phyloP scores from a whole-genome alignment of 2,113 vertebrate genomes.

The Alligator mississippiensis region DNA sequence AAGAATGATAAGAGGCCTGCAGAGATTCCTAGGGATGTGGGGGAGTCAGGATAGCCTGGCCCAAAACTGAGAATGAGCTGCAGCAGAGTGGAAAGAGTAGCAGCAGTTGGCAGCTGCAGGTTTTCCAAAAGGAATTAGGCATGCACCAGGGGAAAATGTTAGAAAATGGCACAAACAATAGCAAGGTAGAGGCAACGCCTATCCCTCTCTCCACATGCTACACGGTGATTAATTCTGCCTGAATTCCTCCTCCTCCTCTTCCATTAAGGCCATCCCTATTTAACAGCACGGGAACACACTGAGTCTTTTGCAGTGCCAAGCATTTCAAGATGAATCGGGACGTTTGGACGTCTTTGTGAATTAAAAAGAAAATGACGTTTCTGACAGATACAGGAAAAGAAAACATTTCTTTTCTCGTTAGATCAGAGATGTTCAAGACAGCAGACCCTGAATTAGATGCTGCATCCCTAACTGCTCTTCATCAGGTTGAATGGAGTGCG shows the following conservation, averaged over 20 bases:
- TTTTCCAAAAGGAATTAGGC: not conserved
- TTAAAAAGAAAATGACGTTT: not conserved
- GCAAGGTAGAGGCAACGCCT: not conserved
- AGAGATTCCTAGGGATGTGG: constrained; percentile 4
- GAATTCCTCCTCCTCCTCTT: not conserved
- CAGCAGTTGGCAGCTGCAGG: not conserved
- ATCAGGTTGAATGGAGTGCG: constrained; percentile 10
- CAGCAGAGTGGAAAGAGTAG: not conserved
- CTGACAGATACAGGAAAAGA: not conserved
- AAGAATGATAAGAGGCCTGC: not conserved
- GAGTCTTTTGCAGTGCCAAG: constrained; percentile 41
- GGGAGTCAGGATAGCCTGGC: not conserved
- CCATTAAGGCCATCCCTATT: constrained; percentile 39
- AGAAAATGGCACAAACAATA: not conserved
- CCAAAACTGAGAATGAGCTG: not conserved
- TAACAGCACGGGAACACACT: not conserved
- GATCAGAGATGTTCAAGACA: constrained; percentile 30
- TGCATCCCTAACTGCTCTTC: constrained; percentile 5
- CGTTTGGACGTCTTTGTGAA: not conserved
- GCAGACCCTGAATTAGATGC: constrained; percentile 19
- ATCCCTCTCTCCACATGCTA: not conserved
- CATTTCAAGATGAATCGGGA: constrained; percentile 9
- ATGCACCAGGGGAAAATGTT: not conserved
- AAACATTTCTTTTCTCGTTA: not conserved
- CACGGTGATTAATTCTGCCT: constrained; percentile 31